These are phyloP conservation scores for Lutraria lutraria DNA, from an alignment of 2,888 invertebrate genomes.

Conservation along the genomic window DNA sequence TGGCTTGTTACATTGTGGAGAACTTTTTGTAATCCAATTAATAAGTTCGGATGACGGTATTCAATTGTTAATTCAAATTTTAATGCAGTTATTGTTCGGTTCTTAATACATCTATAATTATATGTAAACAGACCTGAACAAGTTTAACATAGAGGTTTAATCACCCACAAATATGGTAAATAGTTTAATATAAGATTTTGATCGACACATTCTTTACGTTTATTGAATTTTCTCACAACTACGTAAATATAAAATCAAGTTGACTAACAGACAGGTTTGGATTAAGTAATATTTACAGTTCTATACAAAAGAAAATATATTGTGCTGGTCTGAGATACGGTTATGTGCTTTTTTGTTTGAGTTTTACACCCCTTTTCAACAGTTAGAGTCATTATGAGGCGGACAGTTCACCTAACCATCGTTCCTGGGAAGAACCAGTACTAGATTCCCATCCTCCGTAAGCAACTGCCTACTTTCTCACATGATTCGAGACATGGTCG, in stretches of 20 bases:
- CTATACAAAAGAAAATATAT: background rate
- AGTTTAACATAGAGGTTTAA: conserved; percentile 35
- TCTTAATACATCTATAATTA: conserved; percentile 35
- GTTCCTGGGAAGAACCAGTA: no score
- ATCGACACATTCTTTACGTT: background rate
- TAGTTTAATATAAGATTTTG: conserved; percentile 9
- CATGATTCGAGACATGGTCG: no score
- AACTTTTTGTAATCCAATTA: conserved; percentile 47
- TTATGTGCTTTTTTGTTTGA: no score
- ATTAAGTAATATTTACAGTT: conserved; percentile 4
- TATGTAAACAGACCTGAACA: conserved; percentile 45
- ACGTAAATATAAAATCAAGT: background rate
- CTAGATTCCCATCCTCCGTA: no score
- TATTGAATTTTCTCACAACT: conserved; percentile 1
- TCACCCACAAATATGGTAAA: conserved; percentile 41
- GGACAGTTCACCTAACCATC: no score
- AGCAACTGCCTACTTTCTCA: no score
- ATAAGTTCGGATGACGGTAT: conserved; percentile 48
- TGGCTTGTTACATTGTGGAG: background rate
- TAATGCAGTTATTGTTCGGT: conserved; percentile 49
- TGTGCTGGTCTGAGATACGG: no score
- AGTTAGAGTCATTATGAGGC: no score
- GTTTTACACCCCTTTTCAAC: no score
- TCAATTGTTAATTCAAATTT: conserved; percentile 44
- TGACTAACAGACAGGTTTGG: background rate